Conservation (phyloP, 2,113 vertebrate genomes). For the Echinops telfairi region DNA sequence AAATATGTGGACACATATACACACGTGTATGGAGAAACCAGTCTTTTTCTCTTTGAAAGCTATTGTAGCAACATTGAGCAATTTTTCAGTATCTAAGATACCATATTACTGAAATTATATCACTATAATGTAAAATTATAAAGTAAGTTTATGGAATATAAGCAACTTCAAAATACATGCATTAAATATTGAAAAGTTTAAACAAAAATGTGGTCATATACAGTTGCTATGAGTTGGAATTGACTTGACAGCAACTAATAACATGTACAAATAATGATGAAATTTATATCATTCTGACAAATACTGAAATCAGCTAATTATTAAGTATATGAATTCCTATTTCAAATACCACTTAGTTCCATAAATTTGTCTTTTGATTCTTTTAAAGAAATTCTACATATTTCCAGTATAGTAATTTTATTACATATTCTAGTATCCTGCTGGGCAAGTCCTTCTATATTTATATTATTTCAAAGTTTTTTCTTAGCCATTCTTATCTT, state of each 20-base stretch:
- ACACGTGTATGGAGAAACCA: not conserved
- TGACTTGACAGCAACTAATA: not conserved
- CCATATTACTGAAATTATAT: slow-evolving; percentile 46
- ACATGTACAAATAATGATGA: not conserved
- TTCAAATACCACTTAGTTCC: slow-evolving; percentile 11
- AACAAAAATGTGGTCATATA: not conserved
- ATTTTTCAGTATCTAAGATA: slow-evolving; percentile 40
- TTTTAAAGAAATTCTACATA: not conserved
- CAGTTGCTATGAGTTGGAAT: not conserved
- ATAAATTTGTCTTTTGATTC: not conserved
- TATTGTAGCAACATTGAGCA: not conserved
- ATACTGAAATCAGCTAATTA: not conserved
- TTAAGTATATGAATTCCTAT: not conserved
- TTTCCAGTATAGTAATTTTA: slow-evolving; percentile 19
- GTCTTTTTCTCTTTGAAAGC: slow-evolving; percentile 5
- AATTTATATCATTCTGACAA: slow-evolving; percentile 24
- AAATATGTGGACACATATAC: not conserved
- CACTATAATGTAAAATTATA: slow-evolving; percentile 52
- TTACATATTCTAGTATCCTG: not conserved
- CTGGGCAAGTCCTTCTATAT: not conserved
- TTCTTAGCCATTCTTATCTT: too few relatives aligned
- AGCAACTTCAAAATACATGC: slow-evolving; percentile 49
- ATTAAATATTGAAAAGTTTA: slow-evolving; percentile 28
- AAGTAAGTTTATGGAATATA: not conserved
- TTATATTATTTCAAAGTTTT: not conserved